Evolutionary conservation across 2,113 vertebrate species (phyloP), one percentile per base, ranked within the genome.

Genomic region (Poecilia latipinna): DNA sequence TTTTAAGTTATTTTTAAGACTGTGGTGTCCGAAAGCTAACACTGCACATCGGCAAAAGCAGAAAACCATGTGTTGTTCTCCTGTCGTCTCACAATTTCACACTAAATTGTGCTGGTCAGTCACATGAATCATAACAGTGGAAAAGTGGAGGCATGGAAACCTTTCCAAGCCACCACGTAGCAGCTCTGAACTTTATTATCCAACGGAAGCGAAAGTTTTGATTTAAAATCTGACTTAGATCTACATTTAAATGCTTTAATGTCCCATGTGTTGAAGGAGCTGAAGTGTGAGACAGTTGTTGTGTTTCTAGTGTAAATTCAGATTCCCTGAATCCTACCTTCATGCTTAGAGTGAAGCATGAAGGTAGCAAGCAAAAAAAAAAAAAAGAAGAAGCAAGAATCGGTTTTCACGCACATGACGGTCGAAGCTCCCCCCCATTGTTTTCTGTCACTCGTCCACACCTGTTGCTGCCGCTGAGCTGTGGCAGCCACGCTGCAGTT

Each of bases 401-500:
- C 28, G 2, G 61, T 70, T 68, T 72, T 57, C 6, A 68, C 60
- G 60, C 77, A 78, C 78, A 89, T 82, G 78, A 60, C 42, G 37
- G 65, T 31, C 68, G 54, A 62, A 74, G 66, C 75, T 37, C 37
- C 57, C 68, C 86, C 68, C 86, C 61, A 85, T 90, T 87, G 90
- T 91, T 90, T 82, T 68, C 73, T 70, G 79, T 90, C 88, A 86
- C 86, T 87, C 54, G 15, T 85, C 74, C 88, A 92, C 92, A 93
- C 91, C 92, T 93, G 92, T 90, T 86, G 88, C 87, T 74, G 82
- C 68, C 82, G 81, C 62, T 84, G 80, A 89, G 82, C 82, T 68
- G 74, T 33, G 61, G 77, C 86, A 78, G 85, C 79, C 78, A 54
- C 60, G 72, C 76, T 19, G 61, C 81, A 74, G 77, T 19, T 65